Evolutionary conservation across 2,797 vertebrate genomes (phyloP), one percentile per base, ranked within the genome.

Genomic region (Agapornis canus): DNA sequence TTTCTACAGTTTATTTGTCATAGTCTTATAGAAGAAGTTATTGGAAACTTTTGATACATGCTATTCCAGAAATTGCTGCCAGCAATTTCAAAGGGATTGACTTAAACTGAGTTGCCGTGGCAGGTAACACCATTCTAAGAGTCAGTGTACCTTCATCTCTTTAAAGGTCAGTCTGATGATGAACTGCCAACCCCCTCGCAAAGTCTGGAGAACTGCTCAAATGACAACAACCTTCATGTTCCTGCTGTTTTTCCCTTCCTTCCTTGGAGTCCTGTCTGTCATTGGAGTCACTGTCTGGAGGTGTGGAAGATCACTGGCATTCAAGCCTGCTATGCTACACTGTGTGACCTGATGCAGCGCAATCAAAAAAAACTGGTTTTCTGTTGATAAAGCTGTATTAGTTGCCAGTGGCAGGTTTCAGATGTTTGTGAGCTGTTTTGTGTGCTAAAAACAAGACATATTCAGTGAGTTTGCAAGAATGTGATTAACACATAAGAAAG

Each of bases 171-270:
- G 99, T 79, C 96, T 99, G 85, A 98, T 95, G 85, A 98, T 97
- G 98, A 99, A 99, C 95, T 99, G 99, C 94, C 99, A 99, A 86
- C 99, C 99, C 26, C 99, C 99, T 0, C 96, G 97, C 90, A 98
- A 98, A 66, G 98, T 98, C 29, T 99, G 99, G 98, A 98, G 98
- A n/a, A 99, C 99, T 10, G 98, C 99, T 31, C 99, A 99, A 81
- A 99, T 99, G 99, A 98, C 98, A 92, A 99, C 99, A 1, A 96
- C 98, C 92, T 99, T 99, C 96, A 98, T 99, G 29, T 96, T 98
- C 29, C 97, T 99, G 31, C 98, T 99, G 35, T 99, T 99, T 88
- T 99, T 99, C 94, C 99, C 99, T 1, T 99, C 98, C 85, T 99
- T 99, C 48, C 83, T 98, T 3, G 99, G 99, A 25, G 98, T 98